Evolutionary conservation across 2,888 invertebrate species (phyloP).

Genomic region (Hedychridium roseum): DNA sequence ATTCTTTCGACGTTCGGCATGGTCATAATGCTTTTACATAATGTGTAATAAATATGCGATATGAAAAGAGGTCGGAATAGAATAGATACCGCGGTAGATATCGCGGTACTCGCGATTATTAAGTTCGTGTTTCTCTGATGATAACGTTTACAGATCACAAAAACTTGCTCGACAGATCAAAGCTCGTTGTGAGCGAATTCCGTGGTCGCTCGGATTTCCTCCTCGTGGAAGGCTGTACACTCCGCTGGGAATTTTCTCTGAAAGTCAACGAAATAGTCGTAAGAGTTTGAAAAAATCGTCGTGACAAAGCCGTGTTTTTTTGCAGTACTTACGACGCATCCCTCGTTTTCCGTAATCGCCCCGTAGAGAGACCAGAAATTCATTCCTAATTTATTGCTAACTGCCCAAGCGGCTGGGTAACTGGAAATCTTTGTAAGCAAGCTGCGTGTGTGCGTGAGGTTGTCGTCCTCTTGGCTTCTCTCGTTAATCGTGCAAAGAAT

Average conservation of each 20-base stretch:
- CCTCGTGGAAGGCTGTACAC: slow-evolving; percentile 82
- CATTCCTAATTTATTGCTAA: slow-evolving; percentile 76
- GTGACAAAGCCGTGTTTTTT: neutral
- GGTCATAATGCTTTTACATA: no score
- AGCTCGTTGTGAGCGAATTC: slow-evolving; percentile 82
- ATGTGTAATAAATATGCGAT: no score
- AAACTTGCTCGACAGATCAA: slow-evolving; percentile 63
- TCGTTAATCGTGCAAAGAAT: slow-evolving; percentile 82
- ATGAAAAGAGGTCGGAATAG: no score
- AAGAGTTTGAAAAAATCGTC: no score
- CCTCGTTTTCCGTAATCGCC: slow-evolving; percentile 74
- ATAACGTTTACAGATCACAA: slow-evolving; percentile 1
- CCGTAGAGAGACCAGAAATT: slow-evolving; percentile 83
- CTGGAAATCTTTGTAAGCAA: slow-evolving; percentile 79
- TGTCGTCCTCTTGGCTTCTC: slow-evolving; percentile 69
- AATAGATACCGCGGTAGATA: no score
- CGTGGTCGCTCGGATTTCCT: slow-evolving; percentile 82
- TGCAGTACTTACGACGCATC: slow-evolving; percentile 71
- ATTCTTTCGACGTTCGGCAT: no score
- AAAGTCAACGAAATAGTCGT: slow-evolving; percentile 18
- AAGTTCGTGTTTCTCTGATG: no score
- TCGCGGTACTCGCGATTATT: no score
- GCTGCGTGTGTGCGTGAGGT: slow-evolving; percentile 69
- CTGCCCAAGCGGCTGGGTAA: slow-evolving; percentile 78
- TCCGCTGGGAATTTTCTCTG: slow-evolving; percentile 76